A percentile compares a stretch with the other conserved stretches of the same genome.
These are phyloP conservation scores for Eleutherodactylus coqui DNA, from an alignment of 2,797 vertebrate genomes.

Conservation along the genomic window DNA sequence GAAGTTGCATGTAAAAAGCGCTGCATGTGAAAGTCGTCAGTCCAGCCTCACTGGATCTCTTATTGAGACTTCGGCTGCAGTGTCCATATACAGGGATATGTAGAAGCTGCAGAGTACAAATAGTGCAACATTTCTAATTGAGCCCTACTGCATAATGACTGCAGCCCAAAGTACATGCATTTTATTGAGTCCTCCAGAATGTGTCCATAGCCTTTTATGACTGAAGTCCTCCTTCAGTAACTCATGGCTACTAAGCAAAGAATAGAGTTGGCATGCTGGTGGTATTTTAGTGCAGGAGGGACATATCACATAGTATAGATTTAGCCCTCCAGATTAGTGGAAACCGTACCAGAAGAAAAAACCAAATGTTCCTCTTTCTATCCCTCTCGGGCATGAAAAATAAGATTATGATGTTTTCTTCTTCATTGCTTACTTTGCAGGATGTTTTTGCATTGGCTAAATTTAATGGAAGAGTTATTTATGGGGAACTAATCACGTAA, in stretches of 20 bases:
- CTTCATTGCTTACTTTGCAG: slow-evolving; percentile 7
- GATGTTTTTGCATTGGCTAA: slow-evolving; percentile 20
- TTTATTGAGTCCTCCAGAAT: no score
- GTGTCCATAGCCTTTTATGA: no score
- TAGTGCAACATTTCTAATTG: no score
- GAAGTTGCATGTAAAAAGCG: no score
- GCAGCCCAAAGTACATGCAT: no score
- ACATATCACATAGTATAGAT: neutral
- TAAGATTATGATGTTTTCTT: neutral
- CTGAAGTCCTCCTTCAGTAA: neutral
- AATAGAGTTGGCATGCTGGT: neutral
- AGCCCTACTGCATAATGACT: no score
- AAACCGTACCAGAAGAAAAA: slow-evolving; percentile 35
- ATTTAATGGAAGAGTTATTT: slow-evolving; percentile 18
- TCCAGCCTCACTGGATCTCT: no score
- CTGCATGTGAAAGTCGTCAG: no score
- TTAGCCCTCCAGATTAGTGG: neutral
- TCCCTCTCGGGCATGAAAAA: neutral
- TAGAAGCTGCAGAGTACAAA: no score
- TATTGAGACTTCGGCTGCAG: no score
- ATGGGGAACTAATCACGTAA: neutral
- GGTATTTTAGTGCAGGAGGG: neutral
- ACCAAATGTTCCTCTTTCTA: slow-evolving; percentile 9
- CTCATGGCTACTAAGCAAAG: neutral
- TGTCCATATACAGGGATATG: no score